Evolutionary conservation across 2,797 vertebrate genomes (phyloP).

Genomic region (Mormyrops boulengeri): DNA sequence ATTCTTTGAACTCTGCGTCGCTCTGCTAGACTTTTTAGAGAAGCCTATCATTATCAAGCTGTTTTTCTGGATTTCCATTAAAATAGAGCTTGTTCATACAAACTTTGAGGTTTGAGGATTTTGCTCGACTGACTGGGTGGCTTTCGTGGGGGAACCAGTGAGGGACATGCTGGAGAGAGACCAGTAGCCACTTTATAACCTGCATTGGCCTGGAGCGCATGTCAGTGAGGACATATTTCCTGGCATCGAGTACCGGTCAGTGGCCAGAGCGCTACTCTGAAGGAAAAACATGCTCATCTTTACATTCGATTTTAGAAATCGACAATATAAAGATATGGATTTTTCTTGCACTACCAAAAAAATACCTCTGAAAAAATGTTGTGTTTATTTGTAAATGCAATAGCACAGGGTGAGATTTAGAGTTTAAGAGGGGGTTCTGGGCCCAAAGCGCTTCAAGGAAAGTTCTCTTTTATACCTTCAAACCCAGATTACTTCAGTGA

Average conservation of each 20-base stretch:
- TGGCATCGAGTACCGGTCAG: slow-evolving; percentile 70
- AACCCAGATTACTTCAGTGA: not conserved
- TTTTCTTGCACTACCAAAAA: not conserved
- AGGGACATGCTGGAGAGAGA: slow-evolving; percentile 46
- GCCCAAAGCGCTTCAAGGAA: not conserved
- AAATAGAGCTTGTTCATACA: slow-evolving; percentile 59
- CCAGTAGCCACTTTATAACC: slow-evolving; percentile 60
- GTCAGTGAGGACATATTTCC: slow-evolving; percentile 76
- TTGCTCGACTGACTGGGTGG: slow-evolving; percentile 55
- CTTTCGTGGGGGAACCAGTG: slow-evolving; percentile 55
- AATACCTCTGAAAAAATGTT: not conserved
- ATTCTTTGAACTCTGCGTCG: slow-evolving; percentile 33
- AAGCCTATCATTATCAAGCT: slow-evolving; percentile 58
- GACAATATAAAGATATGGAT: not conserved
- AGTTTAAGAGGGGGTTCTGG: not conserved
- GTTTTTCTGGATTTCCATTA: slow-evolving; percentile 54
- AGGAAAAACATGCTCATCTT: not conserved
- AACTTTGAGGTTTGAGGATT: slow-evolving; percentile 61
- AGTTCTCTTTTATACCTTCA: not conserved
- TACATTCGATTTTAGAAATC: not conserved
- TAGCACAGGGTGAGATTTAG: not conserved
- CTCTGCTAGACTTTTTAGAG: slow-evolving; percentile 43
- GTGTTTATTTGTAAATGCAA: not conserved
- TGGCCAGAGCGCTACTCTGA: slow-evolving; percentile 58
- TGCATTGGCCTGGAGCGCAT: slow-evolving; percentile 74